Conservation (phyloP, 1,140 invertebrate species). For the Wasmannia auropunctata region DNA sequence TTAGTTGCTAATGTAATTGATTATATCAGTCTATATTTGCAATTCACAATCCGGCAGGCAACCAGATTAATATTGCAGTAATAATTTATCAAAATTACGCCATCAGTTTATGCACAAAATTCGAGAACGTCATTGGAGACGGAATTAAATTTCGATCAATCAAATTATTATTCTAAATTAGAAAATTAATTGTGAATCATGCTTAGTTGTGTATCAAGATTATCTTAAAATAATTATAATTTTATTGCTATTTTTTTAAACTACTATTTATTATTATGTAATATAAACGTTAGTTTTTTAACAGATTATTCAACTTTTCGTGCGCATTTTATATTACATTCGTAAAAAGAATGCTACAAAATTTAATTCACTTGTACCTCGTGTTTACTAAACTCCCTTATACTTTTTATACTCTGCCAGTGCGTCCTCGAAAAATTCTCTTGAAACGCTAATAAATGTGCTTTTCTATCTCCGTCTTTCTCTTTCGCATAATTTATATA, state of each 20-base stretch:
- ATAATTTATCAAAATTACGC: constrained; percentile 56
- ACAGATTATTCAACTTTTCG: too few species aligned
- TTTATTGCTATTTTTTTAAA: neutral
- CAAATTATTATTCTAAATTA: constrained; percentile 42
- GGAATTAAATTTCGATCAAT: constrained; percentile 53
- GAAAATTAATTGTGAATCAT: constrained; percentile 41
- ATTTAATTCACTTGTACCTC: constrained; percentile 6
- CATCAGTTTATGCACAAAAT: constrained; percentile 46
- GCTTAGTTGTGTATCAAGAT: neutral
- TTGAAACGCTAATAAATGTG: neutral
- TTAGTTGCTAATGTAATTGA: constrained; percentile 58
- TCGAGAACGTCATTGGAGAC: constrained; percentile 28
- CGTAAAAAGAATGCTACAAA: neutral
- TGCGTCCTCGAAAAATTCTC: neutral
- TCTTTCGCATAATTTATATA: constrained; percentile 22
- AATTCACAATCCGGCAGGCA: constrained; percentile 42
- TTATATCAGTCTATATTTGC: constrained; percentile 45
- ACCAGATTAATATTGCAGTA: constrained; percentile 48
- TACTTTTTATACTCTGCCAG: neutral
- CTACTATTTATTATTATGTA: neutral
- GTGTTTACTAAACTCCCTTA: neutral
- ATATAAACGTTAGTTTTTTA: neutral
- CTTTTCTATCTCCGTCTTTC: neutral
- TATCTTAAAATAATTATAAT: neutral
- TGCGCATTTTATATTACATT: neutral